phyloP scores from a whole-genome alignment of 2,797 vertebrate genomes.

The Ctenochaetus hawaiiensis region DNA sequence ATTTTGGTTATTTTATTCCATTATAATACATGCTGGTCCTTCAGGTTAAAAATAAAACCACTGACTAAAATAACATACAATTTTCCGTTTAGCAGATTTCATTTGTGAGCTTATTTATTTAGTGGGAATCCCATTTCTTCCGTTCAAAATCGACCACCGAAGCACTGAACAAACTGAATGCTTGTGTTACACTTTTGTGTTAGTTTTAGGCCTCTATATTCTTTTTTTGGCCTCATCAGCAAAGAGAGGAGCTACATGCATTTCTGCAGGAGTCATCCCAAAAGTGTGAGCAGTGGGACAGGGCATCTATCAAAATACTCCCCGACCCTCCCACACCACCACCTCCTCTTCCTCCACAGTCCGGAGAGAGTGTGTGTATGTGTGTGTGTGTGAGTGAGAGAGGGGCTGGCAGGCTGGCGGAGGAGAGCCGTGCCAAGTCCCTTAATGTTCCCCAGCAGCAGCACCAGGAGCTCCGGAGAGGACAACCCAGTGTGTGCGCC shows the following conservation, averaged over 20 bases:
- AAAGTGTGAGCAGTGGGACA: constrained; percentile 66
- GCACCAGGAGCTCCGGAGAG: constrained; percentile 83
- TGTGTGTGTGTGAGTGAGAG: constrained; percentile 3
- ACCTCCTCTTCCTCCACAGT: constrained; percentile 61
- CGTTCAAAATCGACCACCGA: not conserved
- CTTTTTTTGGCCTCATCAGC: constrained; percentile 65
- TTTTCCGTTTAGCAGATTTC: constrained; percentile 35
- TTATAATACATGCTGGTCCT: not conserved
- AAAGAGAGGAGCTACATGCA: constrained; percentile 43
- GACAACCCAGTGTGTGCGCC: constrained; percentile 77
- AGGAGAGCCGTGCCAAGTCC: constrained; percentile 82
- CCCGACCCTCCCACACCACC: constrained; percentile 39
- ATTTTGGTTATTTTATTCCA: not conserved
- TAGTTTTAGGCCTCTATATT: constrained; percentile 44
- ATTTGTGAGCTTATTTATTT: constrained; percentile 38
- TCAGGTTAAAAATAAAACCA: constrained; percentile 6
- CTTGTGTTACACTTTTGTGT: constrained; percentile 29
- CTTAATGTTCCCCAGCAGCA: constrained; percentile 86
- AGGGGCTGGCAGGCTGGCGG: constrained; percentile 76
- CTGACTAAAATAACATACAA: constrained; percentile 5
- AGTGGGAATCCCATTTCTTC: constrained; percentile 40
- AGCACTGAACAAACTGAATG: not conserved
- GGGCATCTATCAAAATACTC: constrained; percentile 82
- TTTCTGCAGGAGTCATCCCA: constrained; percentile 45
- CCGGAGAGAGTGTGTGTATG: constrained; percentile 60